Conservation (phyloP, 2,797 vertebrate genomes). For the Esox lucius region DNA sequence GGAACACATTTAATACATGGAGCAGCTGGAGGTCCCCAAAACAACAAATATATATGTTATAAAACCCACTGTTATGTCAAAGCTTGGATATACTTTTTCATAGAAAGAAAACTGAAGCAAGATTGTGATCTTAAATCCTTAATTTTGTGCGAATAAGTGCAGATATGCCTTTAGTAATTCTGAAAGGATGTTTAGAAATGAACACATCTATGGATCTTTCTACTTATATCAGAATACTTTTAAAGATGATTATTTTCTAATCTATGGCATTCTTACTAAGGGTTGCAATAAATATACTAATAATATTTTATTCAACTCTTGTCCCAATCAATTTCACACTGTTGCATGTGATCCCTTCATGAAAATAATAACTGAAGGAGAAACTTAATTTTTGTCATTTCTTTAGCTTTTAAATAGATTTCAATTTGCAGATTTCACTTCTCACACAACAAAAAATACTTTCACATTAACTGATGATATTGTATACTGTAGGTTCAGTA, state of each 20-base stretch:
- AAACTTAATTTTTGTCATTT: not conserved
- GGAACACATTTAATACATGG: too few relatives aligned
- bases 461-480: too few relatives aligned
- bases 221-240: constrained; percentile 49
- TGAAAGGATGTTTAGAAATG: constrained; percentile 41
- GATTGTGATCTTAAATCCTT: not conserved
- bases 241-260: constrained; percentile 57
- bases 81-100: not conserved
- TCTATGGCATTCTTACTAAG: constrained; percentile 47
- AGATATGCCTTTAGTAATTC: constrained; percentile 53
- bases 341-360: constrained; percentile 7
- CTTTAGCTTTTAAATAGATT: not conserved
- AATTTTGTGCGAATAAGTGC: not conserved
- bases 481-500: too few relatives aligned
- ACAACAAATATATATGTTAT: too few relatives aligned
- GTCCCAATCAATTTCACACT: not conserved
- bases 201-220: constrained; percentile 38
- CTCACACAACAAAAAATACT: not conserved
- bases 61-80: not conserved
- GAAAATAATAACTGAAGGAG: not conserved
- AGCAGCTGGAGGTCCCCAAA: too few relatives aligned
- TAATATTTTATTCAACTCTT: constrained; percentile 46
- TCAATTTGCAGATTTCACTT: not conserved
- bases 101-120: not conserved
- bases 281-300: constrained; percentile 52